phyloP scores from a whole-genome alignment of 2,113 vertebrate genomes.

The Procavia capensis region DNA sequence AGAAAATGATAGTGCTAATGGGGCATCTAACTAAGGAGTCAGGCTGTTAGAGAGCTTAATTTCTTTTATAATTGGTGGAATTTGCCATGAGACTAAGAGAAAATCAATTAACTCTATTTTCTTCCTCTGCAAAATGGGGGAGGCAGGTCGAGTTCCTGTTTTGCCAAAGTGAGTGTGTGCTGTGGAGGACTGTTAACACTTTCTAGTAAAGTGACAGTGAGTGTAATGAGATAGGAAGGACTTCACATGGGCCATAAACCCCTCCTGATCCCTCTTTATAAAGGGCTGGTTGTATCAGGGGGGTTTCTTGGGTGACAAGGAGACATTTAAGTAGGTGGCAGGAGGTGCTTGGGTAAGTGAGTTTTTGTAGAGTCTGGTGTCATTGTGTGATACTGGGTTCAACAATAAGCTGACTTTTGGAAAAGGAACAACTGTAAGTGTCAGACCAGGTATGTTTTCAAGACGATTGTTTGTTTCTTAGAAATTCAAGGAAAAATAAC shows the following conservation, averaged over 20 bases:
- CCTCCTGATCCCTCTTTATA: background rate
- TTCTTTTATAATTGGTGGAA: background rate
- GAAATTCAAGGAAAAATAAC: background rate
- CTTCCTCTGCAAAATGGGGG: background rate
- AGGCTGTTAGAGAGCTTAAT: background rate
- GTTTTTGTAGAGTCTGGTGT: conserved; percentile 64
- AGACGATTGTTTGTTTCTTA: conserved; percentile 23
- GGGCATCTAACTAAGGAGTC: background rate
- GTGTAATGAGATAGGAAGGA: background rate
- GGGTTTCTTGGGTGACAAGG: background rate
- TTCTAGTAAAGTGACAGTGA: background rate
- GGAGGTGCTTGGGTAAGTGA: background rate
- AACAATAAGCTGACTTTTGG: conserved; percentile 61
- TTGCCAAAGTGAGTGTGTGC: background rate
- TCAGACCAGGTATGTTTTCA: conserved; percentile 77
- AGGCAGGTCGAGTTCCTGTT: background rate
- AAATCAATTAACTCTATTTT: conserved; percentile 24
- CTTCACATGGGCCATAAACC: background rate
- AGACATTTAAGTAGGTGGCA: background rate
- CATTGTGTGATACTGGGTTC: background rate
- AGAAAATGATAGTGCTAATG: background rate
- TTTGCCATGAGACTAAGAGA: background rate
- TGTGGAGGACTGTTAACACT: background rate
- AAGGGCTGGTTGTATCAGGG: background rate
- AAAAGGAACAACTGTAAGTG: conserved; percentile 67